Conservation (phyloP, 2,797 vertebrate genomes). For the Coregonus suidteri region DNA sequence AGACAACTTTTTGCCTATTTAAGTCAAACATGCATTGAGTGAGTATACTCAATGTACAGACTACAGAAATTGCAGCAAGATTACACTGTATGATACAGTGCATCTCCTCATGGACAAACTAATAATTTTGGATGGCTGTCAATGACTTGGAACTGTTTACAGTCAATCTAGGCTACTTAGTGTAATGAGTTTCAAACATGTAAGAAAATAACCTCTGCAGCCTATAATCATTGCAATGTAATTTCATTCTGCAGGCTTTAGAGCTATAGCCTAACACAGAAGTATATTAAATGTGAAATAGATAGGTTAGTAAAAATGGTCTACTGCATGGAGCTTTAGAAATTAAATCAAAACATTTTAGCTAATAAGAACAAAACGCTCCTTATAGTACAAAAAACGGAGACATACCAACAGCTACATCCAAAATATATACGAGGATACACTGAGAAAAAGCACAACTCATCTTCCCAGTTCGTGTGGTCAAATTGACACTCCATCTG, state of each 20-base stretch:
- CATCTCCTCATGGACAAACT: neutral
- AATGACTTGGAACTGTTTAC: neutral
- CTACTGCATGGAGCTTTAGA: neutral
- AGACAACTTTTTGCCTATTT: neutral
- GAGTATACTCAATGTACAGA: neutral
- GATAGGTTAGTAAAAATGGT: neutral
- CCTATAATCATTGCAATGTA: neutral
- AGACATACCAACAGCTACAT: conserved; percentile 64
- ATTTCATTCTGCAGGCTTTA: neutral
- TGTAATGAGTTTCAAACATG: neutral
- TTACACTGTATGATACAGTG: neutral
- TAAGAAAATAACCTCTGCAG: neutral
- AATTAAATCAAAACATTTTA: neutral
- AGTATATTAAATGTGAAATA: neutral
- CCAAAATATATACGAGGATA: conserved; percentile 59
- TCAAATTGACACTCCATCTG: conserved; percentile 57
- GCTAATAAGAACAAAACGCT: neutral
- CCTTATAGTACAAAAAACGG: neutral
- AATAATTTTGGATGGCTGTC: neutral
- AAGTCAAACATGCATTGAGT: neutral
- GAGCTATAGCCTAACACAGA: conserved; percentile 3
- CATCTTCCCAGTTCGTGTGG: conserved; percentile 64
- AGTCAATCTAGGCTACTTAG: neutral
- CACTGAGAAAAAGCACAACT: conserved; percentile 55
- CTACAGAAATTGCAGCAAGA: neutral